These are phyloP conservation scores for Metacarcinus magister DNA, from an alignment of 2,888 invertebrate species.

Conservation along the genomic window DNA sequence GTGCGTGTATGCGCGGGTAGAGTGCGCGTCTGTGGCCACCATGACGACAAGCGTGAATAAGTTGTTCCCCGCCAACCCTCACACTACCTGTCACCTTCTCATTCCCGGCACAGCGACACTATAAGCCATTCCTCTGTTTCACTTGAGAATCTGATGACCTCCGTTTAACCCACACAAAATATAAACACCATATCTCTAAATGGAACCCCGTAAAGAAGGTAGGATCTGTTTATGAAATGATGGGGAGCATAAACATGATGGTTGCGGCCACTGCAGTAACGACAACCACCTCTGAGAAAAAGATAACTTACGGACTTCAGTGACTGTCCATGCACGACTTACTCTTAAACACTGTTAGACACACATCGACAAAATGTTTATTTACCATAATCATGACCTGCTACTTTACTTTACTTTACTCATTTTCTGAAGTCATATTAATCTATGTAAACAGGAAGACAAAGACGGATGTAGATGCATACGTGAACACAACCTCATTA, in stretches of 20 bases:
- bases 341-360: not conserved
- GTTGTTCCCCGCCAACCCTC: slow-evolving; percentile 51
- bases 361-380: not conserved
- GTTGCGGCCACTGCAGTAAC: not conserved
- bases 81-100: slow-evolving; percentile 62
- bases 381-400: not conserved
- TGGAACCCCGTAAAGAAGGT: not conserved
- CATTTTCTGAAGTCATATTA: too few relatives aligned
- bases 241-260: not conserved
- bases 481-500: not conserved
- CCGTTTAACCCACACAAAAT: not conserved
- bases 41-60: slow-evolving; percentile 69
- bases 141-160: not conserved
- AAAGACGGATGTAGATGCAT: not conserved
- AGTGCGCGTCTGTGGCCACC: slow-evolving; percentile 67
- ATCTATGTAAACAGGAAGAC: not conserved
- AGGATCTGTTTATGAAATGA: not conserved
- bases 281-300: not conserved
- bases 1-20: slow-evolving; percentile 34
- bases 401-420: not conserved
- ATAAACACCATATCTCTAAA: not conserved
- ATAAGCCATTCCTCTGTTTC: not conserved
- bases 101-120: not conserved
- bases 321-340: not conserved
- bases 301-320: not conserved